phyloP scores from a whole-genome alignment of 2,113 vertebrate species.

The Hippocampus abdominalis region DNA sequence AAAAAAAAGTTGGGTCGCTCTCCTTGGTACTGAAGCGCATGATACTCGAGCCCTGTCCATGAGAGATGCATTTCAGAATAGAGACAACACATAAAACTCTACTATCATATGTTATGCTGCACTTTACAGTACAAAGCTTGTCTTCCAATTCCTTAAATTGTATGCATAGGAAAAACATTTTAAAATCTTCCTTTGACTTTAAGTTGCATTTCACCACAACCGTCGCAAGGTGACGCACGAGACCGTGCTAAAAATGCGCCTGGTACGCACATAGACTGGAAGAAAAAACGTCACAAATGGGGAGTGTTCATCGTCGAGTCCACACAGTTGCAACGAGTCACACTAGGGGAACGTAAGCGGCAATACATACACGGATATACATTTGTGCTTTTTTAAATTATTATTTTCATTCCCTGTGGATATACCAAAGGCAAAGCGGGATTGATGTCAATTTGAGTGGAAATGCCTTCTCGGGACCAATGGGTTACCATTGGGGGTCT shows the following conservation, averaged over 20 bases:
- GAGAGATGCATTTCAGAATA: not conserved
- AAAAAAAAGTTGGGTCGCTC: not conserved
- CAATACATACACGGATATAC: not conserved
- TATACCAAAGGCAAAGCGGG: not conserved
- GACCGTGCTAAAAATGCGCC: conserved; percentile 43
- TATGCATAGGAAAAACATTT: not conserved
- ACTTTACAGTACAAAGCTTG: not conserved
- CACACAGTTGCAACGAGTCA: conserved; percentile 2
- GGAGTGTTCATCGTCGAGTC: conserved; percentile 30
- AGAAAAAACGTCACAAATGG: conserved; percentile 39
- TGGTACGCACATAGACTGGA: not conserved
- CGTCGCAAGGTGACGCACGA: conserved; percentile 60
- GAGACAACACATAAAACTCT: no score
- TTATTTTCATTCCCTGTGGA: not conserved
- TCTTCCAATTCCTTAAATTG: not conserved
- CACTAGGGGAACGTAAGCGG: not conserved
- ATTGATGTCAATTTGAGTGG: not conserved
- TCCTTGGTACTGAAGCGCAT: conserved; percentile 4
- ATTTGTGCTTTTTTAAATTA: not conserved
- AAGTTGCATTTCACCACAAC: not conserved
- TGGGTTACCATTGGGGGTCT: conserved; percentile 21
- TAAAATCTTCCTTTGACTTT: not conserved
- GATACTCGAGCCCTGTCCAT: not conserved
- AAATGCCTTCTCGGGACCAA: conserved; percentile 45
- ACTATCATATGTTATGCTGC: no score